These are phyloP conservation scores for Coenonympha arcania DNA, from an alignment of 2,888 invertebrate species.

Conservation along the genomic window DNA sequence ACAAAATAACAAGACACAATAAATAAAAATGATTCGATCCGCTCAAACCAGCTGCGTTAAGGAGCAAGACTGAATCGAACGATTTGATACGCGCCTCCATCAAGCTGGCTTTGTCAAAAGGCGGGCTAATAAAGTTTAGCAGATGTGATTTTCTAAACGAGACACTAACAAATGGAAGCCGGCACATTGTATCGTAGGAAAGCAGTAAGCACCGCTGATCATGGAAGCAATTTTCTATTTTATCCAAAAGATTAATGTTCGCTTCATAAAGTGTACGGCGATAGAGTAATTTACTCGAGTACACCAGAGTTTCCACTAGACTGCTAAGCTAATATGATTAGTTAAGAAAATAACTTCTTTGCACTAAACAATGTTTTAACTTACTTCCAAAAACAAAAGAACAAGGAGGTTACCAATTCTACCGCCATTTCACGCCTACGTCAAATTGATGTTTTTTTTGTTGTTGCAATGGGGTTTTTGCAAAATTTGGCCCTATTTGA, in stretches of 20 bases:
- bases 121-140: constrained; percentile 68
- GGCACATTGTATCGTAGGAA: constrained; percentile 30
- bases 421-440: no score
- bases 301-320: background rate
- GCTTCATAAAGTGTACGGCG: constrained; percentile 20
- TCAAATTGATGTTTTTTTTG: no score
- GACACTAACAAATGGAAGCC: constrained; percentile 66
- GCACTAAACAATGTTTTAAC: no score
- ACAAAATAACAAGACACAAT: constrained; percentile 69
- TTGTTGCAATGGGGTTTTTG: no score
- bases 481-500: no score
- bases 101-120: constrained; percentile 67
- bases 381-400: no score
- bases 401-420: no score
- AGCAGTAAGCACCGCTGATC: constrained; percentile 40
- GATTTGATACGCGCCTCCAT: constrained; percentile 73
- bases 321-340: background rate
- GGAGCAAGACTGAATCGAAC: constrained; percentile 62
- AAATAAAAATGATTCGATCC: constrained; percentile 68
- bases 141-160: constrained; percentile 73
- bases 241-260: constrained; percentile 29
- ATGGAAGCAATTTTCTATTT: constrained; percentile 33
- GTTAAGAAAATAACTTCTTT: background rate
- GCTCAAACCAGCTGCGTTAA: constrained; percentile 69
- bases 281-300: constrained; percentile 19